Conservation (phyloP, 1,140 invertebrate species). For the Heliconius nattereri region DNA sequence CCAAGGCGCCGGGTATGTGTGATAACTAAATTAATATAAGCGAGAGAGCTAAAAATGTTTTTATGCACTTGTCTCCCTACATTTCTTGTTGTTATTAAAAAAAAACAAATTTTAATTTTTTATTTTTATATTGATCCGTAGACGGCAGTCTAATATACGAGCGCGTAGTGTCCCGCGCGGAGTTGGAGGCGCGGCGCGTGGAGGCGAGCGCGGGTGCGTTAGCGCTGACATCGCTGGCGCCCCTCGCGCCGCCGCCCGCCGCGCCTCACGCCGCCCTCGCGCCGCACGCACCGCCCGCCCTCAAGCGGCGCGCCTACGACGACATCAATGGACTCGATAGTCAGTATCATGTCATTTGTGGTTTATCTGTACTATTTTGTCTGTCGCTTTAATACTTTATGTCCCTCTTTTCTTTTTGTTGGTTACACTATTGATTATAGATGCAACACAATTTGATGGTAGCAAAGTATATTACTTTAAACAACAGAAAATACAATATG, state of each 20-base stretch:
- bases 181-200: conserved; percentile 83
- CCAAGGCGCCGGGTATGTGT: conserved; percentile 57
- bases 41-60: no score
- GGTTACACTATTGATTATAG: no score
- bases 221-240: background rate
- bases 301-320: conserved; percentile 86
- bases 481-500: no score
- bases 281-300: conserved; percentile 67
- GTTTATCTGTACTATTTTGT: background rate
- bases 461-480: no score
- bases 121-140: conserved; percentile 45
- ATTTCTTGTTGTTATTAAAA: no score
- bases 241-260: background rate
- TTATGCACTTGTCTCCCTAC: no score
- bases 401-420: no score
- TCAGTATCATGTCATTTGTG: conserved; percentile 77
- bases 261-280: conserved; percentile 68
- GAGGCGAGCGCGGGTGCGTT: conserved; percentile 69
- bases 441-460: no score
- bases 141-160: conserved; percentile 93
- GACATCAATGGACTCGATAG: conserved; percentile 95
- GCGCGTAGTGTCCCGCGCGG: conserved; percentile 89
- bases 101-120: no score
- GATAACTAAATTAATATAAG: no score
- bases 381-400: background rate